Percentiles rank a stretch among this genome's conserved stretches.
phyloP scores from a whole-genome alignment of 2,113 vertebrate species.

The Donacobius atricapilla region DNA sequence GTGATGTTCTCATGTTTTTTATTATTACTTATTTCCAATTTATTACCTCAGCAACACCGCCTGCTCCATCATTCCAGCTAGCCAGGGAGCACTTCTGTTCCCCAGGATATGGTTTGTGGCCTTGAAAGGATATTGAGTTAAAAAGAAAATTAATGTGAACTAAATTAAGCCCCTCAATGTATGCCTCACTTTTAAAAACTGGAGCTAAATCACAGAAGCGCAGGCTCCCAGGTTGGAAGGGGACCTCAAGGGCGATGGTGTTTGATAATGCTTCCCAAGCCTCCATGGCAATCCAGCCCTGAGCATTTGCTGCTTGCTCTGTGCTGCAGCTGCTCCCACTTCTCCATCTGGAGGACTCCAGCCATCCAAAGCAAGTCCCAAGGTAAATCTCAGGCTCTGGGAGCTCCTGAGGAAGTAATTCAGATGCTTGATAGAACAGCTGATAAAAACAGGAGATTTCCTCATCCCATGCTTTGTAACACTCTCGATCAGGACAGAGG shows the following conservation, averaged over 20 bases:
- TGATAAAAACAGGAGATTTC: not conserved
- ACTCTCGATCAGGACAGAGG: not conserved
- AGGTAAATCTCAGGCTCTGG: not conserved
- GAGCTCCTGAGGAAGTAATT: not conserved
- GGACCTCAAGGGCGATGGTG: not conserved
- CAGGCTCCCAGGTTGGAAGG: not conserved
- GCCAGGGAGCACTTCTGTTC: conserved; percentile 8
- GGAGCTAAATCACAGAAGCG: not conserved
- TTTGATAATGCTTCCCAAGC: not conserved
- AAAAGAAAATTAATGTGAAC: conserved; percentile 35
- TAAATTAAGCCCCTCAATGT: conserved; percentile 6
- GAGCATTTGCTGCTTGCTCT: not conserved
- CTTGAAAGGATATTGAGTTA: conserved; percentile 36
- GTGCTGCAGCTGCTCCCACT: not conserved
- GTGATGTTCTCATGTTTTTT: conserved; percentile 3
- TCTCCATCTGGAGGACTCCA: not conserved
- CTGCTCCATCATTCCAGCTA: not conserved
- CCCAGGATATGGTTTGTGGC: not conserved
- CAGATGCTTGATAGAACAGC: not conserved
- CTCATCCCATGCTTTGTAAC: not conserved
- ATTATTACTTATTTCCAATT: conserved; percentile 37
- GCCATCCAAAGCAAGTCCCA: not conserved
- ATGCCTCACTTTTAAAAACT: not conserved
- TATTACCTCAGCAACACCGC: not conserved
- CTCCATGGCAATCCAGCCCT: not conserved